Evolutionary conservation across 2,888 invertebrate genomes (phyloP).

Genomic region (Desoria tigrina): DNA sequence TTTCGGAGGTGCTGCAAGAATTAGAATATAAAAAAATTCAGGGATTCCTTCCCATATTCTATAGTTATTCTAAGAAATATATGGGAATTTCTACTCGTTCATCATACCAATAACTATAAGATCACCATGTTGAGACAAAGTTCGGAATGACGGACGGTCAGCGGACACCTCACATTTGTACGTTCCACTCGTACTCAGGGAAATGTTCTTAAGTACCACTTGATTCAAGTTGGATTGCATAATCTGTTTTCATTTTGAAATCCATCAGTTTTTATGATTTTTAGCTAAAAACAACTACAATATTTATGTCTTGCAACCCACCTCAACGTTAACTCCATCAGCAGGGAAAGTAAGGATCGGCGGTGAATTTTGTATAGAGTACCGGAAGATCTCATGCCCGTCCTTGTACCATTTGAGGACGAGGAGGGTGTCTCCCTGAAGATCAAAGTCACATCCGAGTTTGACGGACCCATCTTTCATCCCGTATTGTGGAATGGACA

Average conservation of each 20-base stretch:
- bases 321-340: constrained; percentile 39
- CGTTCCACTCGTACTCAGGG: constrained; percentile 45
- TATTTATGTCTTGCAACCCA: no score
- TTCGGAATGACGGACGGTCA: constrained; percentile 50
- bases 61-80: no score
- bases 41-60: no score
- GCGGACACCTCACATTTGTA: constrained; percentile 52
- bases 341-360: constrained; percentile 34
- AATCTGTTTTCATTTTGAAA: constrained; percentile 27
- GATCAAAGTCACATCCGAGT: constrained; percentile 31
- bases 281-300: no score
- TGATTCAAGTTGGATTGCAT: constrained; percentile 43
- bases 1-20: constrained; percentile 42
- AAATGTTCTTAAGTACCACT: constrained; percentile 47
- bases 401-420: constrained; percentile 43
- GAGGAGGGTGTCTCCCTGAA: constrained; percentile 32
- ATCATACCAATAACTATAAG: constrained; percentile 50
- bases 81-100: neutral
- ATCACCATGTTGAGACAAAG: constrained; percentile 40
- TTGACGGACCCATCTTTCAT: constrained; percentile 19
- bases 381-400: constrained; percentile 44
- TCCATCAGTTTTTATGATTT: neutral
- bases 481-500: constrained; percentile 36
- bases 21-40: constrained; percentile 13
- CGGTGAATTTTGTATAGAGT: constrained; percentile 21